Evolutionary conservation across 2,113 vertebrate species (phyloP).

Genomic region (Mixornis gularis): DNA sequence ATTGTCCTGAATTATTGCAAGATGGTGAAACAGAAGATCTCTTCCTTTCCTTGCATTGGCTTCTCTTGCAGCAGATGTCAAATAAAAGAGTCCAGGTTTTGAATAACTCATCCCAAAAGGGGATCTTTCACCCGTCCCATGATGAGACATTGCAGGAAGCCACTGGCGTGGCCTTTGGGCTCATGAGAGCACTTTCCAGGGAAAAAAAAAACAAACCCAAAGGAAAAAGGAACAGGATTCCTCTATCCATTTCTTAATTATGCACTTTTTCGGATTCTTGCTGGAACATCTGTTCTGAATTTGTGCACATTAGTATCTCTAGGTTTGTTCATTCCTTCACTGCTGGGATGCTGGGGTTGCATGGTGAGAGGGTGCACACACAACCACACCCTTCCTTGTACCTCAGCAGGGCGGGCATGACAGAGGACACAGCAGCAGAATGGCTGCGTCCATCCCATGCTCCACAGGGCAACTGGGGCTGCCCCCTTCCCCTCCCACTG

Average conservation of each 20-base stretch:
- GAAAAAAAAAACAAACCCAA: neutral
- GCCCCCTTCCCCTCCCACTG: neutral
- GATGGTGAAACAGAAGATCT: slow-evolving; percentile 52
- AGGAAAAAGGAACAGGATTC: neutral
- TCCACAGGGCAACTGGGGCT: neutral
- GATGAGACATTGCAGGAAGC: neutral
- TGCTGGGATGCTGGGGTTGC: neutral
- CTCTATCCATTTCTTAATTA: slow-evolving; percentile 9
- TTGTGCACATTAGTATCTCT: neutral
- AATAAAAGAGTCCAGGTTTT: slow-evolving; percentile 25
- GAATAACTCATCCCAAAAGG: slow-evolving; percentile 3
- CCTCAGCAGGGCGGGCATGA: neutral
- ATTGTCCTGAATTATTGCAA: slow-evolving; percentile 65
- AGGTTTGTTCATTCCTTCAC: neutral
- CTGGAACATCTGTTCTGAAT: slow-evolving; percentile 54
- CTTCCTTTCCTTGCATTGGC: slow-evolving; percentile 16
- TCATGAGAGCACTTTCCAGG: slow-evolving; percentile 17
- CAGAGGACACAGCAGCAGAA: neutral
- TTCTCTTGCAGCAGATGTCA: slow-evolving; percentile 56
- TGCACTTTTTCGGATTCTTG: neutral
- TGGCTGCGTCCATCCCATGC: neutral
- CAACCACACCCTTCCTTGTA: fast-evolving
- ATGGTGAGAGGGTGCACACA: neutral
- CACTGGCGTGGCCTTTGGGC: neutral
- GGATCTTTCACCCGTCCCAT: neutral